phyloP scores from a whole-genome alignment of 2,888 invertebrate genomes.

The Drosophila cracens region DNA sequence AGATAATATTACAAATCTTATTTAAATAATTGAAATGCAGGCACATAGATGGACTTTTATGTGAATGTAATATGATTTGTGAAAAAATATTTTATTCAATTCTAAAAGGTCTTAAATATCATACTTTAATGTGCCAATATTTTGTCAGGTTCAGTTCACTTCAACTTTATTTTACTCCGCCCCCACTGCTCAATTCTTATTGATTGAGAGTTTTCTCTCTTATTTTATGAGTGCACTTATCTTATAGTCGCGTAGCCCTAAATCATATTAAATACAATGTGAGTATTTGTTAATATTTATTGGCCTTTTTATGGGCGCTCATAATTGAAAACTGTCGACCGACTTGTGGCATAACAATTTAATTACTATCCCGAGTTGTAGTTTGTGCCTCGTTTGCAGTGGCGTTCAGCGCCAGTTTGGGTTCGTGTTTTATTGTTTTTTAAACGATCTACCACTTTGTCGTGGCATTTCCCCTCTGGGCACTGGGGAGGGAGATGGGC shows the following conservation, averaged over 20 bases:
- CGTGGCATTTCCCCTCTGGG: conserved; percentile 49
- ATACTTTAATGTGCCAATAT: neutral
- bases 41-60: neutral
- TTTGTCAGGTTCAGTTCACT: neutral
- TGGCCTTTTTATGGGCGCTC: conserved; percentile 55
- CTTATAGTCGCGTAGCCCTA: conserved; percentile 32
- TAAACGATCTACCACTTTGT: conserved; percentile 81
- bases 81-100: neutral
- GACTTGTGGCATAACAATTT: conserved; percentile 74
- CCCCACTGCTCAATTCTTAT: conserved; percentile 14
- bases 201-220: conserved; percentile 36
- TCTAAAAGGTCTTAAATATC: neutral
- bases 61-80: neutral
- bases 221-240: conserved; percentile 41
- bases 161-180: conserved; percentile 20
- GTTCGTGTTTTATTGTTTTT: conserved; percentile 80
- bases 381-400: conserved; percentile 34
- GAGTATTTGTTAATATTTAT: conserved; percentile 62
- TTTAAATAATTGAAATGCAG: neutral
- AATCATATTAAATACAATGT: conserved; percentile 42
- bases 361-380: conserved; percentile 63
- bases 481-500: neutral
- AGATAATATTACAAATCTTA: neutral
- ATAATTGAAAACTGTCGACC: conserved; percentile 61
- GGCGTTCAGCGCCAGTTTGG: conserved; percentile 21